Evolutionary conservation across 2,797 vertebrate species (phyloP), one percentile per base, ranked within the genome.

Genomic region (Ibycter americanus): DNA sequence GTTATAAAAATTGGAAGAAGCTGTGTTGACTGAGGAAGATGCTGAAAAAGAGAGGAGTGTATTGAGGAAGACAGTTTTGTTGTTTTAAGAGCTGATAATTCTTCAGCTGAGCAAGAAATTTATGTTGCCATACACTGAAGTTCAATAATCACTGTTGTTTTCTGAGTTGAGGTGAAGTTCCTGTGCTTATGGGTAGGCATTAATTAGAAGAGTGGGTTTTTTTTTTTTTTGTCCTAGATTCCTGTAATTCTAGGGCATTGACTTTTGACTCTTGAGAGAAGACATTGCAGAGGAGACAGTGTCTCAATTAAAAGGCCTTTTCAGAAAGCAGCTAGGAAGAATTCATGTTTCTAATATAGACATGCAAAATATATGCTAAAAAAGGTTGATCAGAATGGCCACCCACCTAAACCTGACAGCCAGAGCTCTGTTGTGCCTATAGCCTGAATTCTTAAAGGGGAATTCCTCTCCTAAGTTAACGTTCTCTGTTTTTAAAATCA

Each of bases 321-420:
- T 73, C 49, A 93, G 87, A 90, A 85, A 68, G 44, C 34, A 72
- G n/a, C 34, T 42, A 38, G 56, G 67, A 80, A 91, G 59, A 81
- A 49, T 55, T 95, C 22, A 1, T 58, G 26, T 87, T 38, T 68
- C 67, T 61, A 49, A 88, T 77, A 61, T 7, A 22, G 87, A 74
- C 72, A 83, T 36, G 13, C 49, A 89, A 94, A 94, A 73, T 73
- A 65, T 16, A 68, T 88, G 83, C 65, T 92, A 55, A 97, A 77
- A 77, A 29, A 70, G 51, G 36, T 83, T 83, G 70, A 97, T 95
- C 92, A 85, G 89, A 92, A 83, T 58, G 73, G 58, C 92, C 93
- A 55, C 92, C 88, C 81, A 84, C 88, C 85, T 94, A 46, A 89
- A 63, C 2, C 63, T 94, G 88, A 85, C 59, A 87, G 9, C 36